Conservation (phyloP, 2,113 vertebrate genomes). For the Ceratotherium simum region DNA sequence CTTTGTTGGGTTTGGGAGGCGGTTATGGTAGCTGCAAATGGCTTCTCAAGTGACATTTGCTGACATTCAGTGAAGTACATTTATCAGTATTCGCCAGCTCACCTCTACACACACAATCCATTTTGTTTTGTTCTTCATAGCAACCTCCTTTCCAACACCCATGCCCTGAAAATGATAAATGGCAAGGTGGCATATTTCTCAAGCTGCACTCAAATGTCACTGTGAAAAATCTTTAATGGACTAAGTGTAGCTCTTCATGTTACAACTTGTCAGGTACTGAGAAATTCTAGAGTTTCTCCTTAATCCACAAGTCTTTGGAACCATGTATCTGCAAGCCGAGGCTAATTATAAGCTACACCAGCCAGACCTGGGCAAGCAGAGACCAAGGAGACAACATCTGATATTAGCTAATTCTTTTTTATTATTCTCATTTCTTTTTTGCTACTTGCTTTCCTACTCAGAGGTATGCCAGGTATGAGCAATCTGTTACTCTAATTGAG, state of each 20-base stretch:
- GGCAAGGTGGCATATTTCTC: constrained; percentile 93
- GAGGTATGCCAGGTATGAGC: constrained; percentile 48
- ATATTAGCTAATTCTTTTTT: constrained; percentile 85
- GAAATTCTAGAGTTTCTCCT: constrained; percentile 95
- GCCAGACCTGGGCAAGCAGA: constrained; percentile 91
- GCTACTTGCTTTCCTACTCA: constrained; percentile 72
- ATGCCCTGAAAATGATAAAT: constrained; percentile 96
- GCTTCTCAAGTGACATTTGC: constrained; percentile 99
- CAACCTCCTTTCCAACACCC: constrained; percentile 92
- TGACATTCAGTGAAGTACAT: constrained; percentile 99
- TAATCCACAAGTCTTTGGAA: constrained; percentile 91
- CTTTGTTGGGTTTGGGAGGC: constrained; percentile 92
- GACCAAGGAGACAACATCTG: constrained; percentile 92
- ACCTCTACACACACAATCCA: constrained; percentile 95
- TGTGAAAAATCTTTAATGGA: constrained; percentile 98
- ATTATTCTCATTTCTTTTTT: constrained; percentile 70
- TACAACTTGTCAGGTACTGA: constrained; percentile 97
- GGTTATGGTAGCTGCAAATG: constrained; percentile 97
- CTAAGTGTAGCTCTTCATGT: constrained; percentile 99
- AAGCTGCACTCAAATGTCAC: constrained; percentile 98
- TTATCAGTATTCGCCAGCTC: constrained; percentile 97
- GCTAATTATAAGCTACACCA: constrained; percentile 96
- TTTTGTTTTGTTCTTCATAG: constrained; percentile 95
- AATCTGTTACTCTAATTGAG: constrained; percentile 69
- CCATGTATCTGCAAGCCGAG: constrained; percentile 92